A percentile compares a stretch with the other conserved stretches of the same genome.
Evolutionary conservation across 2,113 vertebrate species (phyloP).

Genomic region (Spea bombifrons): DNA sequence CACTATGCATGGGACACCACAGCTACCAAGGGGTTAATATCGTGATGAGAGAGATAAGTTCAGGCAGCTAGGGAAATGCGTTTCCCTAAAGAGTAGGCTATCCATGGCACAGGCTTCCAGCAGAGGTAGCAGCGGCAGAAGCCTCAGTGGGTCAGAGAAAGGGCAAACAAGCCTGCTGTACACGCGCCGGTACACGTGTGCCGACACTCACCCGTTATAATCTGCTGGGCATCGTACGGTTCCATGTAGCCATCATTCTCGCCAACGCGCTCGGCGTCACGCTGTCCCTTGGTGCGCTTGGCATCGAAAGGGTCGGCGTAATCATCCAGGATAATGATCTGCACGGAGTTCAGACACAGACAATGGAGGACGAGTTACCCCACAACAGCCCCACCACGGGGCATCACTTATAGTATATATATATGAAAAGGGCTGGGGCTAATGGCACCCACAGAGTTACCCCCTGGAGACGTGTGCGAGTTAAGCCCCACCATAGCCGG

Average conservation of each 20-base stretch:
- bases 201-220: slow-evolving; percentile 82
- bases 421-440: too few species aligned
- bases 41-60: too few species aligned
- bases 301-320: slow-evolving; percentile 93
- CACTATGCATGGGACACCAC: too few species aligned
- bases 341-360: neutral
- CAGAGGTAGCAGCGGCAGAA: neutral
- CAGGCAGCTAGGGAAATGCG: too few species aligned
- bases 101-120: neutral
- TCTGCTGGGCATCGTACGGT: slow-evolving; percentile 92
- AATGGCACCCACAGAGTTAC: too few species aligned
- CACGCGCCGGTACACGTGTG: neutral
- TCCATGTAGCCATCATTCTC: slow-evolving; percentile 96
- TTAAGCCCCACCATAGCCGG: too few species aligned
- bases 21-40: slow-evolving; percentile 11
- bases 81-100: neutral
- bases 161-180: too few species aligned
- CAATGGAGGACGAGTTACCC: too few species aligned
- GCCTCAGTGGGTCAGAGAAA: too few species aligned
- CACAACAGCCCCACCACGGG: too few species aligned
- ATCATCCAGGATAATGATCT: slow-evolving; percentile 93
- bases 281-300: slow-evolving; percentile 83
- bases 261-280: slow-evolving; percentile 82
- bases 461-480: too few species aligned
- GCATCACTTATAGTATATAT: too few species aligned